Evolutionary conservation across 2,888 invertebrate species (phyloP).

Genomic region (Sylvicola cinctus): DNA sequence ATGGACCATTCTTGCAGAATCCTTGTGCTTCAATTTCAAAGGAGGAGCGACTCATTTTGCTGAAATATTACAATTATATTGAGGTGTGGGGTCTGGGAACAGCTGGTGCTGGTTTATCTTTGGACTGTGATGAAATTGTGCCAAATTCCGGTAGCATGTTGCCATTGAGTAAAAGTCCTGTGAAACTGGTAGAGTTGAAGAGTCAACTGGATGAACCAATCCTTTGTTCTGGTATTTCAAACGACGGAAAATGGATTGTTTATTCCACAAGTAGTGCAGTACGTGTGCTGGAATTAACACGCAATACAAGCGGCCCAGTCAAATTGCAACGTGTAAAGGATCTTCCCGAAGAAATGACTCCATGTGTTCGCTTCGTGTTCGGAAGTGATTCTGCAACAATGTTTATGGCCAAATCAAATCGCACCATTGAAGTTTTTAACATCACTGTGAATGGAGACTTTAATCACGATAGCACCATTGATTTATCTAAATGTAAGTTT

Average conservation of each 20-base stretch:
- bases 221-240: constrained; percentile 45
- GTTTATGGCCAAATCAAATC: constrained; percentile 22
- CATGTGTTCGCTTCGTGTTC: constrained; percentile 24
- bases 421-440: constrained; percentile 24
- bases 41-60: constrained; percentile 32
- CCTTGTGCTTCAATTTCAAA: constrained; percentile 33
- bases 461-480: constrained; percentile 20
- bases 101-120: constrained; percentile 13
- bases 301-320: constrained; percentile 21
- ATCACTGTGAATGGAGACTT: constrained; percentile 17
- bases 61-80: constrained; percentile 37
- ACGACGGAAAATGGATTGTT: constrained; percentile 47
- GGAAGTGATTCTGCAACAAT: constrained; percentile 22
- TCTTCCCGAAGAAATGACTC: constrained; percentile 18
- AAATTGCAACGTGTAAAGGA: constrained; percentile 16
- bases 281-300: constrained; percentile 42
- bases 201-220: constrained; percentile 45
- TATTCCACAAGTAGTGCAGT: constrained; percentile 49
- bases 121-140: constrained; percentile 10
- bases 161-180: constrained; percentile 26
- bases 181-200: constrained; percentile 46
- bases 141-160: constrained; percentile 11
- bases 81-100: constrained; percentile 42
- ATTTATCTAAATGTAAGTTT: constrained; percentile 18
- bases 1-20: constrained; percentile 47